Conservation (phyloP, 35 echinoderm and acorn worm genomes). For the Lytechinus pictus region DNA sequence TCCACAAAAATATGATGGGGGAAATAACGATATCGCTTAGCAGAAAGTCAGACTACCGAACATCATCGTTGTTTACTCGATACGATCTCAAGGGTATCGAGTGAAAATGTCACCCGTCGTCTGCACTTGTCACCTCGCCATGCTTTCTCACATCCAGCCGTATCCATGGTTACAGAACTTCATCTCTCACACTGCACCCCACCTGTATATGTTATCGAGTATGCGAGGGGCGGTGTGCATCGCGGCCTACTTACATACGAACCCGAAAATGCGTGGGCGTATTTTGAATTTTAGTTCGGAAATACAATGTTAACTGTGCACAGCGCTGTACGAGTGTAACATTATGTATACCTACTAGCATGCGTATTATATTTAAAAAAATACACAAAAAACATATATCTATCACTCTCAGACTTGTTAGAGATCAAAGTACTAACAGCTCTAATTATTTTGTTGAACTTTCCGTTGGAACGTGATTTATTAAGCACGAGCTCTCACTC, state of each 20-base stretch:
- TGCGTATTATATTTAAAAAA: too few species aligned
- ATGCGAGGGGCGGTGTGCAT: neutral
- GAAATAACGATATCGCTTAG: too few species aligned
- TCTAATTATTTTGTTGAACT: too few species aligned
- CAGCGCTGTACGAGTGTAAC: neutral
- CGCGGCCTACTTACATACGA: neutral
- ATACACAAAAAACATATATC: too few species aligned
- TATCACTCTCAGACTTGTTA: too few species aligned
- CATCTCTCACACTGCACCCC: neutral
- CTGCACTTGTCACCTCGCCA: conserved; percentile 24
- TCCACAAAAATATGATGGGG: too few species aligned
- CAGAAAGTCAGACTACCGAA: neutral
- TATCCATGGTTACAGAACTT: neutral
- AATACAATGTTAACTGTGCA: neutral
- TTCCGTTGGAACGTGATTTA: too few species aligned
- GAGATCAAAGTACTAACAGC: too few species aligned
- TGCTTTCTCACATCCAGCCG: neutral
- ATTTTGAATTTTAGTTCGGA: neutral
- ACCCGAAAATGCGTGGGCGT: neutral
- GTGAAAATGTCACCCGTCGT: conserved; percentile 16
- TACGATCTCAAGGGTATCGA: conserved; percentile 23
- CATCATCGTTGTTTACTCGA: neutral
- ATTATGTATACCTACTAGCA: too few species aligned
- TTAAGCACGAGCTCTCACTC: too few species aligned
- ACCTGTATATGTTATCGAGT: neutral